These are phyloP conservation scores for Noctua pronuba DNA, from an alignment of 2,888 invertebrate genomes.

Conservation along the genomic window DNA sequence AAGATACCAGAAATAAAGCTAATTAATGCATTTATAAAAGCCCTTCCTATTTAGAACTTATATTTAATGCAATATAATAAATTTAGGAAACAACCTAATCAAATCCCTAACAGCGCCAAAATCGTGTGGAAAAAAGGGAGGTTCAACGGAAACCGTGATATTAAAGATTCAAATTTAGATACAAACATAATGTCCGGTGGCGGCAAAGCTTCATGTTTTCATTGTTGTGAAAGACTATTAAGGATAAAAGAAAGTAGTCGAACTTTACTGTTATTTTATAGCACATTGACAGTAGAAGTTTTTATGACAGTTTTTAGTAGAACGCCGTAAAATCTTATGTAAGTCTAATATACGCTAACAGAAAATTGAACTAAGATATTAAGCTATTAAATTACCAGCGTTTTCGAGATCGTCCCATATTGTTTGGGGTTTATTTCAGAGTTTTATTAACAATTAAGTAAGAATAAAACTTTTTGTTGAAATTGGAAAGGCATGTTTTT, in stretches of 20 bases:
- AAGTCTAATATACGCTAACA: constrained; percentile 72
- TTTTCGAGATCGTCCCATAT: constrained; percentile 31
- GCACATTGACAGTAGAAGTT: constrained; percentile 79
- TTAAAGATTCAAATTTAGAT: constrained; percentile 64
- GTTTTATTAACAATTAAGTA: background rate
- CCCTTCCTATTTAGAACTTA: background rate
- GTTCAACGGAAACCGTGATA: constrained; percentile 20
- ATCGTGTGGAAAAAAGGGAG: constrained; percentile 30
- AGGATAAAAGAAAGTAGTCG: constrained; percentile 75
- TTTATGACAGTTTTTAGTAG: constrained; percentile 80
- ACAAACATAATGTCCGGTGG: constrained; percentile 62
- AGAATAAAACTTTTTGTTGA: background rate
- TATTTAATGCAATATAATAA: background rate
- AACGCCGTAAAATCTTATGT: constrained; percentile 75
- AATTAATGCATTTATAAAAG: background rate
- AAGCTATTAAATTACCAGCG: constrained; percentile 42
- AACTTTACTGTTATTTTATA: constrained; percentile 80
- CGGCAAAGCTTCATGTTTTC: constrained; percentile 68
- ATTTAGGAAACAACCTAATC: constrained; percentile 19
- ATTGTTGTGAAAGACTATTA: constrained; percentile 72
- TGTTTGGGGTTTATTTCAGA: constrained; percentile 37
- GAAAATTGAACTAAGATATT: constrained; percentile 64
- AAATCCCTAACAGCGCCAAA: constrained; percentile 10
- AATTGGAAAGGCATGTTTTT: background rate
- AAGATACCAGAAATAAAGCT: background rate